Conservation (phyloP, 2,888 invertebrate species). For the Chesias legatella region DNA sequence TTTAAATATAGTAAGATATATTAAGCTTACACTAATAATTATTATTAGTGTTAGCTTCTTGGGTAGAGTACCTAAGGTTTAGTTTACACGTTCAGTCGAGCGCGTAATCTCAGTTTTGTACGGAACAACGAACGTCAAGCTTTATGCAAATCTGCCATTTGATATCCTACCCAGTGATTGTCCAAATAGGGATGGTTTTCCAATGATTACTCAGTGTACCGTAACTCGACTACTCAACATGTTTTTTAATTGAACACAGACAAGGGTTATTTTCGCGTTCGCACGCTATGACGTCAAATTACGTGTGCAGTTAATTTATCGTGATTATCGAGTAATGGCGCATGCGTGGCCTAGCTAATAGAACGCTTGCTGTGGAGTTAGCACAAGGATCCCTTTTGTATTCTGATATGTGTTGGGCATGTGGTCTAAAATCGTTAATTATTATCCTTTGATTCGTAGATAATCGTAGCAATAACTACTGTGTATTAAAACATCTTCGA, state of each 20-base stretch:
- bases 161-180: not conserved
- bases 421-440: no score
- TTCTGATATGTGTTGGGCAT: no score
- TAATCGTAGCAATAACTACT: no score
- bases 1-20: no score
- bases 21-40: no score
- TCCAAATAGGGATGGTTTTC: conserved; percentile 5
- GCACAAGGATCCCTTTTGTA: no score
- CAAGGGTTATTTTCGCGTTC: conserved; percentile 23
- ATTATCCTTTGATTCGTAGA: no score
- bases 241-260: conserved; percentile 22
- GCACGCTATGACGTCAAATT: conserved; percentile 30
- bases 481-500: no score
- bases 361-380: not conserved
- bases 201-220: conserved; percentile 1
- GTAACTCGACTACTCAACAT: conserved; percentile 11
- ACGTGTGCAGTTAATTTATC: conserved; percentile 14
- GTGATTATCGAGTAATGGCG: conserved; percentile 24
- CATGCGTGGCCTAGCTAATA: conserved; percentile 5
- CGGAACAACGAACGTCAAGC: conserved; percentile 37
- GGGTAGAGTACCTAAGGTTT: conserved; percentile 19
- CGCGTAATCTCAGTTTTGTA: conserved; percentile 49
- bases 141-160: conserved; percentile 16
- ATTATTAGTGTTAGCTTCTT: no score
- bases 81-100: conserved; percentile 45